Evolutionary conservation across 1,140 invertebrate genomes (phyloP), one percentile per base, ranked within the genome.

Genomic region (Pseudomyrmex concolor): DNA sequence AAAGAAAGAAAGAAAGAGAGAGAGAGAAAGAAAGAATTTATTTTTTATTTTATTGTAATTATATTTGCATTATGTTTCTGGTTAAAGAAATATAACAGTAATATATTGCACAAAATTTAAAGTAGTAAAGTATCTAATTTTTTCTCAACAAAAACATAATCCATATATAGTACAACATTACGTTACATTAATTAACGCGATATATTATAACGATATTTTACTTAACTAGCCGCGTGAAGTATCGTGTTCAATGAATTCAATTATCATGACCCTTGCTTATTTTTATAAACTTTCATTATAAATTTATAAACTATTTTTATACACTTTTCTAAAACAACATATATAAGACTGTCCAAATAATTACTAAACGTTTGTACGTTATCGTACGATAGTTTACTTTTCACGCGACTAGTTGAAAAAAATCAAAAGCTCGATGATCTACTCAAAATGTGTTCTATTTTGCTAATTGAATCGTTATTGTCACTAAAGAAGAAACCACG

Each of bases 401-500:
- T 15, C 59, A 63, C 22, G 45, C 22, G 19, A 57, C 43, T 78
- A n/a, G 7, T 57, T 34, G 5, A 55, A 54, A 70, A 57, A 34
- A 80, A 45, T 0, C 22, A n/a, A 59, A 70, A 25, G 13, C 9
- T 2, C 12, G 54, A 10, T 19, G 70, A 59, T 59, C 43, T 71
- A 55, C 4, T 3, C 0, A 15, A 67, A 1, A 13, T 34, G 34
- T 34, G 71, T 50, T 7, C 7, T 80, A 70, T 70, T 80, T 80
- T 80, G 63, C 54, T 78, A 15, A 15, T 71, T 71, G 43, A 80
- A 80, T 60, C n/a, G n/a, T 13, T n/a, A 60, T 60, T 70, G 43
- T 60, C 59, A 50, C n/a, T 34, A 10, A 70, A 34, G 34, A 71
- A 45, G 54, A 80, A 67, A 59, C 43, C 17, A 19, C 45, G 34